Evolutionary conservation across 2,113 vertebrate genomes (phyloP).

Genomic region (Euleptes europaea): DNA sequence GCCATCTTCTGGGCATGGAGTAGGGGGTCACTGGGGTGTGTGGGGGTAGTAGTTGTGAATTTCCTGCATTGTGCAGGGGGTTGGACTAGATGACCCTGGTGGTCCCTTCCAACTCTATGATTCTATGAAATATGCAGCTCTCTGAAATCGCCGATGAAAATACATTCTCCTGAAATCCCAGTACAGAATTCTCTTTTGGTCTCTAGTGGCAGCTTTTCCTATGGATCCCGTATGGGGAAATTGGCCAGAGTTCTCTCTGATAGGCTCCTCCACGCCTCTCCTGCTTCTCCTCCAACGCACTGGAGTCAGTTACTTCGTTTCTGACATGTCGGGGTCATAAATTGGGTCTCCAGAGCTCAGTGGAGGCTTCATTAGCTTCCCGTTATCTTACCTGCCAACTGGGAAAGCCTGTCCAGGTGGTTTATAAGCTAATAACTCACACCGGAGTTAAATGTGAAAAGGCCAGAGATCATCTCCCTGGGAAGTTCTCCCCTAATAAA

Average conservation of each 20-base stretch:
- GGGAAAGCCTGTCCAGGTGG: background rate
- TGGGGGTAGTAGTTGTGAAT: too few relatives aligned
- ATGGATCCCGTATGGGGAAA: background rate
- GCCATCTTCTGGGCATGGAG: too few relatives aligned
- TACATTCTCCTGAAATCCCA: background rate
- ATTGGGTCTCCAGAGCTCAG: background rate
- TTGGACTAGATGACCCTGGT: too few relatives aligned
- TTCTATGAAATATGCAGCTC: too few relatives aligned
- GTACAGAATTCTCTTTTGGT: background rate
- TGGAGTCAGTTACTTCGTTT: background rate
- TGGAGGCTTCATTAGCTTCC: background rate
- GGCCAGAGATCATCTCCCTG: slow-evolving; percentile 1
- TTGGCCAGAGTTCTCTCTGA: too few relatives aligned
- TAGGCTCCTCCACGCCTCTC: too few relatives aligned
- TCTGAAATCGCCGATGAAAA: background rate
- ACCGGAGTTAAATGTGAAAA: background rate
- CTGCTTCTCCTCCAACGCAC: background rate
- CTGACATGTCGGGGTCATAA: background rate
- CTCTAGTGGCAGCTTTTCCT: background rate
- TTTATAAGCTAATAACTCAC: slow-evolving; percentile 8
- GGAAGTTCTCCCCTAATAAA: background rate
- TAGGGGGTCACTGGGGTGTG: too few relatives aligned
- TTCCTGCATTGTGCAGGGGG: too few relatives aligned
- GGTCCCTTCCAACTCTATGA: too few relatives aligned
- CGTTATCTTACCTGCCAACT: background rate